Evolutionary conservation across 2,113 vertebrate genomes (phyloP), one percentile per base, ranked within the genome.

Genomic region (Anolis carolinensis): DNA sequence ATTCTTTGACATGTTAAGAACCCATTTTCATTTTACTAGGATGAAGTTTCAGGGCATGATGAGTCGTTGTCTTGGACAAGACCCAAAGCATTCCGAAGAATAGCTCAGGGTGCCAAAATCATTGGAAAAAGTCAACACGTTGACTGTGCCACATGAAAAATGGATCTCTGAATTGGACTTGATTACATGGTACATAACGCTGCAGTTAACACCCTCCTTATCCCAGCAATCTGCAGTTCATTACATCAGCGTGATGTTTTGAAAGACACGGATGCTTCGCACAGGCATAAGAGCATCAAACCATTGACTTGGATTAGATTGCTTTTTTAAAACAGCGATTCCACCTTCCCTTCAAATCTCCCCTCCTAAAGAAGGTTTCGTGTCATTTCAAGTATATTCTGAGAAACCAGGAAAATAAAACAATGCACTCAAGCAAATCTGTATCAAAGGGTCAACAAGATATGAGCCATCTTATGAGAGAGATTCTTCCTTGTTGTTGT

Each of bases 371-470:
- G 7, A 50, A 13, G 91, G 87, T 79, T 21, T 39, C 75, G 59
- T 92, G 80, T 88, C 89, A 85, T 87, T 91, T 72, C 89, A 95
- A 79, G 89, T 93, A 92, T 92, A 82, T 82, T 88, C 48, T 91
- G 67, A 88, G 87, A 75, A 77, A n/a, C 87, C 34, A 94, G 90
- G 92, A 94, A 91, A 93, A 93, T 87, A 59, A 44, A 93, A 93
- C 86, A 59, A 92, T 93, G 78, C 87, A 90, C 93, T 95, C 89
- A 95, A 88, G 88, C 90, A 92, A 92, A 95, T 91, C 91, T 91
- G 13, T 89, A 87, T 89, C 0, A 20, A 91, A 92, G 93, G 80
- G 91, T 93, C 94, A 91, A 89, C 92, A 93, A 90, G 87, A 91
- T 93, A 95, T 55, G 90, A 95, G 88, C 48, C 79, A 93, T 92